phyloP scores from a whole-genome alignment of 2,888 invertebrate genomes.

The Argynnis bischoffii region DNA sequence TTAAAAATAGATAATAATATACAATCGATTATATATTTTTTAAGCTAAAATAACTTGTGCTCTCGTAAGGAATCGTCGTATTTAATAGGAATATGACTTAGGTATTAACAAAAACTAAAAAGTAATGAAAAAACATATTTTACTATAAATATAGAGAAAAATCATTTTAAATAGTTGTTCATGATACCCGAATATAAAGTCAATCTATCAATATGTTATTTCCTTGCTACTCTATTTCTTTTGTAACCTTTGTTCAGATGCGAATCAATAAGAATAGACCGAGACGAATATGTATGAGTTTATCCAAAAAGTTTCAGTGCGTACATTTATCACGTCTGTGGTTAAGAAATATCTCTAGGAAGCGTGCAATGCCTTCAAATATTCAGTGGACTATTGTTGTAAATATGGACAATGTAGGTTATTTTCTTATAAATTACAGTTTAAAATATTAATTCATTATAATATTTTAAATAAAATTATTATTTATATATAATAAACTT shows the following conservation, averaged over 20 bases:
- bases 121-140: not conserved
- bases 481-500: too few relatives aligned
- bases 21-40: not conserved
- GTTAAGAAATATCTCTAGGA: slow-evolving; percentile 1
- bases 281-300: slow-evolving; percentile 25
- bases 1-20: too few relatives aligned
- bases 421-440: not conserved
- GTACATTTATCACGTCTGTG: slow-evolving; percentile 20
- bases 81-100: not conserved
- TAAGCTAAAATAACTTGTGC: not conserved
- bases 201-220: not conserved
- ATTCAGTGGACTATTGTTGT: not conserved
- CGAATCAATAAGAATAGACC: slow-evolving; percentile 18
- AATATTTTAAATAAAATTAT: too few relatives aligned
- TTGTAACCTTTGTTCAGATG: slow-evolving; percentile 15
- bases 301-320: slow-evolving; percentile 17
- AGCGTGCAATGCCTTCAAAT: not conserved
- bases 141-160: not conserved
- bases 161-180: too few relatives aligned
- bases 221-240: not conserved
- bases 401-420: not conserved
- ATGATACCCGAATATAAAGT: not conserved
- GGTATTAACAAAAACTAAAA: not conserved
- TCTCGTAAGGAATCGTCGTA: not conserved
- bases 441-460: too few relatives aligned